Evolutionary conservation across 2,888 invertebrate species (phyloP).

Genomic region (Azorinus chamasolen): DNA sequence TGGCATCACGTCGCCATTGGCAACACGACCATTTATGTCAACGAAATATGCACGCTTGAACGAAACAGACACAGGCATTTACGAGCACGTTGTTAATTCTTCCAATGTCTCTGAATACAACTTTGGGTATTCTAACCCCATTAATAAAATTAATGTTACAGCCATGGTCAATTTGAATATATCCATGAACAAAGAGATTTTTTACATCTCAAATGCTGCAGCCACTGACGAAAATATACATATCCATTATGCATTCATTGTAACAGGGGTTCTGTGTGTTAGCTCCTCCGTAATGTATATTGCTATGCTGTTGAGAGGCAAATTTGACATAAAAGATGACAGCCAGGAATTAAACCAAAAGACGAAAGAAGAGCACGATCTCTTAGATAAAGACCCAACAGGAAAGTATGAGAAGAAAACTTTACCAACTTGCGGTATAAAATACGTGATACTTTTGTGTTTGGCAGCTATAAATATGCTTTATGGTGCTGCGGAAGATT

Average conservation of each 20-base stretch:
- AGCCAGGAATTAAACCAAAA: neutral
- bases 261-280: neutral
- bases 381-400: too few species aligned
- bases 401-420: neutral
- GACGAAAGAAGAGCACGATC: neutral
- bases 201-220: neutral
- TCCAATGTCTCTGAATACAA: too few species aligned
- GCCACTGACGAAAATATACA: conserved; percentile 1
- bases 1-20: conserved; percentile 40
- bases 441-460: neutral
- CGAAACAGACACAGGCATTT: too few species aligned
- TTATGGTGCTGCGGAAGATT: conserved; percentile 29
- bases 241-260: conserved; percentile 14
- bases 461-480: neutral
- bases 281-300: conserved; percentile 4
- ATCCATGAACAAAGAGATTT: neutral
- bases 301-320: neutral
- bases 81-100: too few species aligned
- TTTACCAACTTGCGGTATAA: neutral
- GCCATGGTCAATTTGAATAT: too few species aligned
- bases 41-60: neutral
- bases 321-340: neutral
- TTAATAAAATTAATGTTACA: too few species aligned
- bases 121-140: too few species aligned
- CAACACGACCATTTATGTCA: conserved; percentile 50